phyloP scores from a whole-genome alignment of 1,140 invertebrate genomes.

The Euglossa dilemma region DNA sequence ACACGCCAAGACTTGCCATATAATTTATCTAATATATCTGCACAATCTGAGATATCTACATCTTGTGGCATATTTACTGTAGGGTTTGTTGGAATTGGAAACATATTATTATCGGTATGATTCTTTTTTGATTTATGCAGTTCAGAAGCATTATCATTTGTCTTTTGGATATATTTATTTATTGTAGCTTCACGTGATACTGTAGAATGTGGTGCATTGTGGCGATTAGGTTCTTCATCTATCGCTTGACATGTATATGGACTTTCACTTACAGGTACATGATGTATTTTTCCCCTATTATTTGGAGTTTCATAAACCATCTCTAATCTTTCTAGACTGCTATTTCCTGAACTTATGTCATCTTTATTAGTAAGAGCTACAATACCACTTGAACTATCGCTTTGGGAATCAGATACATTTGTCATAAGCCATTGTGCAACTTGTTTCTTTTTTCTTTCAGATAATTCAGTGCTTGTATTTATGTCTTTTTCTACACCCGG shows the following conservation, averaged over 20 bases:
- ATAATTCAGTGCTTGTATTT: slow-evolving; percentile 21
- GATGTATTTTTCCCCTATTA: slow-evolving; percentile 75
- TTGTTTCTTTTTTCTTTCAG: slow-evolving; percentile 60
- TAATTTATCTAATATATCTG: slow-evolving; percentile 81
- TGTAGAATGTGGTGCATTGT: neutral
- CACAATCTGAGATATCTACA: slow-evolving; percentile 73
- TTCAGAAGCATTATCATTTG: slow-evolving; percentile 24
- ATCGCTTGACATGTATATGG: too few species aligned
- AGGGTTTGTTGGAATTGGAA: neutral
- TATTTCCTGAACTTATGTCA: slow-evolving; percentile 76
- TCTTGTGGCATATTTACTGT: slow-evolving; percentile 25
- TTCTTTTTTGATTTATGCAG: neutral
- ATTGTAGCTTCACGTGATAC: slow-evolving; percentile 21
- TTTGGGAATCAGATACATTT: slow-evolving; percentile 69
- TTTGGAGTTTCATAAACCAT: slow-evolving; percentile 80
- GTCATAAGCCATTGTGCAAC: slow-evolving; percentile 76
- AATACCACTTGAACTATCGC: slow-evolving; percentile 68
- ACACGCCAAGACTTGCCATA: slow-evolving; percentile 82
- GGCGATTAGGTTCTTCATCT: neutral
- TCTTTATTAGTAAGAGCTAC: slow-evolving; percentile 67
- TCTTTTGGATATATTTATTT: slow-evolving; percentile 32
- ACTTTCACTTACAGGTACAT: slow-evolving; percentile 14
- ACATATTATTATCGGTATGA: neutral
- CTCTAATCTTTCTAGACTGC: slow-evolving; percentile 79
- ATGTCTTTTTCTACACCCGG: neutral